Percentiles rank a stretch among this genome's conserved stretches.
phyloP scores from a whole-genome alignment of 2,888 invertebrate genomes.

The Pammene aurita region DNA sequence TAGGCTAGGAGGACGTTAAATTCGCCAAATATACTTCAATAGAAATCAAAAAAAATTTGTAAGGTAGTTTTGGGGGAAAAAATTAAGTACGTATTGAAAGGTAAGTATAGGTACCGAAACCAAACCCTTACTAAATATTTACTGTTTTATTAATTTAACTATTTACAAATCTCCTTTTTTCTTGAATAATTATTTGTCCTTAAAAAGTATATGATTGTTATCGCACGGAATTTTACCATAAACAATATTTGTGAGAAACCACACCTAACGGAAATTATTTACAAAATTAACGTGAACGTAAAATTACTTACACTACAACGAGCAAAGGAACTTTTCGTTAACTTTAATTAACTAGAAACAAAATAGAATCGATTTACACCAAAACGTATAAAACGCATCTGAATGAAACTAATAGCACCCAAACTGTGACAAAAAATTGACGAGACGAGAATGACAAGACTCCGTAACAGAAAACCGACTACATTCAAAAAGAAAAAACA shows the following conservation, averaged over 20 bases:
- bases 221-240: background rate
- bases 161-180: no score
- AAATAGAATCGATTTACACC: slow-evolving; percentile 50
- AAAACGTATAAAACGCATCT: slow-evolving; percentile 45
- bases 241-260: slow-evolving; percentile 1
- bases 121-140: no score
- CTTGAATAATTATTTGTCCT: no score
- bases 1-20: no score
- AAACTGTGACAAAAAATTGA: slow-evolving; percentile 35
- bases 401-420: slow-evolving; percentile 33
- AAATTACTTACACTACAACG: slow-evolving; percentile 18
- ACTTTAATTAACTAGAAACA: slow-evolving; percentile 48
- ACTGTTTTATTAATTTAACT: no score
- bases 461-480: slow-evolving; percentile 45
- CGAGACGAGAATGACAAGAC: slow-evolving; percentile 44
- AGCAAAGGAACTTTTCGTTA: slow-evolving; percentile 36
- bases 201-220: no score
- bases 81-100: no score
- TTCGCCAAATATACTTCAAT: no score
- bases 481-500: slow-evolving; percentile 46
- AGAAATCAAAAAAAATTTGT: no score
- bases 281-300: slow-evolving; percentile 7
- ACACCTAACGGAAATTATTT: slow-evolving; percentile 6
- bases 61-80: no score
- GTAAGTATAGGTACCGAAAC: no score